Percentiles rank a stretch among this genome's conserved stretches.
Evolutionary conservation across 2,797 vertebrate species (phyloP).

Genomic region (Gobio occitaniae): DNA sequence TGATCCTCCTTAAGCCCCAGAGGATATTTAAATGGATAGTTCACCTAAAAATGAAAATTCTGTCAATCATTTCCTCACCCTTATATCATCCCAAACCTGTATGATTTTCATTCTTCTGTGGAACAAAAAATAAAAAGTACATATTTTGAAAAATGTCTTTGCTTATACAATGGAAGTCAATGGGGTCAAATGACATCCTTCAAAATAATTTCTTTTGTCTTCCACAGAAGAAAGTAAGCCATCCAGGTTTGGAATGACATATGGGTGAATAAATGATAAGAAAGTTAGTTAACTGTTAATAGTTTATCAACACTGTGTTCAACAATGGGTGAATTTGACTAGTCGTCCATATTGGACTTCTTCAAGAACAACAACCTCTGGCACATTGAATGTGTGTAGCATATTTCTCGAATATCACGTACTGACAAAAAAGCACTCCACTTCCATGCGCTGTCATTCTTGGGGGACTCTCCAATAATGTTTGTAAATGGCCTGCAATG

Average conservation of each 20-base stretch:
- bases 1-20: background rate
- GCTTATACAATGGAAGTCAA: background rate
- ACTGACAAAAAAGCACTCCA: conserved; percentile 14
- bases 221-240: background rate
- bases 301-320: background rate
- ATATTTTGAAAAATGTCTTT: background rate
- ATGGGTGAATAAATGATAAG: background rate
- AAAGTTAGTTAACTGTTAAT: background rate
- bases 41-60: background rate
- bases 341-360: background rate
- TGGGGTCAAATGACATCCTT: background rate
- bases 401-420: conserved; percentile 7
- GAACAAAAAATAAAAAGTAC: background rate
- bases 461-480: conserved; percentile 30
- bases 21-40: background rate
- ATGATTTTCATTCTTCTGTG: background rate
- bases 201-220: background rate
- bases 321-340: background rate
- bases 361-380: background rate
- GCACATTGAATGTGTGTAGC: background rate
- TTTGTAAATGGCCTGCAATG: conserved; percentile 54
- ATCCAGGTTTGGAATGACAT: background rate
- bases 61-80: conserved; percentile 3
- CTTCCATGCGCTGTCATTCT: conserved; percentile 26
- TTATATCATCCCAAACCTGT: background rate